Conservation (phyloP, 1,140 invertebrate genomes). For the Helicoverpa armigera region DNA sequence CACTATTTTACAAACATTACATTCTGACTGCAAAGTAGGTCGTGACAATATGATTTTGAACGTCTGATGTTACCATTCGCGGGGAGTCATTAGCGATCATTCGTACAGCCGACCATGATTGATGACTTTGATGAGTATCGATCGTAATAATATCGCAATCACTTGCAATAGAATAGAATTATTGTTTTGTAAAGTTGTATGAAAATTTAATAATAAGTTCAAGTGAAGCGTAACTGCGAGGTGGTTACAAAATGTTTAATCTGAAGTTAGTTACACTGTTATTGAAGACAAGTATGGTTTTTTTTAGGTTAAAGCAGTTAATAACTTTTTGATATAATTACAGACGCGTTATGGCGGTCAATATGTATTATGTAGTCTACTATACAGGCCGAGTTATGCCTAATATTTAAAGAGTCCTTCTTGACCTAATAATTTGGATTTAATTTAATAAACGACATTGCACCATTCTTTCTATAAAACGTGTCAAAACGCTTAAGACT, state of each 20-base stretch:
- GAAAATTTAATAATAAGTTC: constrained; percentile 54
- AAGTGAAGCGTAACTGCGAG: constrained; percentile 44
- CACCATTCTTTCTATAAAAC: too few relatives aligned
- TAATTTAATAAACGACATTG: too few relatives aligned
- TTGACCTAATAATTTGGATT: too few relatives aligned
- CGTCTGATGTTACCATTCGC: constrained; percentile 58
- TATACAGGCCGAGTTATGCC: too few relatives aligned
- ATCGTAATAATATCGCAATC: constrained; percentile 64
- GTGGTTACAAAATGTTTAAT: constrained; percentile 50
- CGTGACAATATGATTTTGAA: constrained; percentile 52
- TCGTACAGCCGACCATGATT: constrained; percentile 59
- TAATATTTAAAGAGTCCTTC: too few relatives aligned
- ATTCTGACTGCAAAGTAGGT: constrained; percentile 58
- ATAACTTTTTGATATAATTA: too few relatives aligned
- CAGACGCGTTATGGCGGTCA: too few relatives aligned
- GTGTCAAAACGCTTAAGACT: too few relatives aligned
- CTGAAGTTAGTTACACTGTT: constrained; percentile 6
- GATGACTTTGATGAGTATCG: constrained; percentile 68
- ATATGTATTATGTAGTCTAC: too few relatives aligned
- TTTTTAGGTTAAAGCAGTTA: too few relatives aligned
- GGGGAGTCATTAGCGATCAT: constrained; percentile 68
- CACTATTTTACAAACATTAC: constrained; percentile 47
- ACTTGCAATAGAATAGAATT: constrained; percentile 60
- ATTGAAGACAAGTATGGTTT: background rate
- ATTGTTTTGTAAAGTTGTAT: constrained; percentile 53